Evolutionary conservation across 2,797 vertebrate species (phyloP).

Genomic region (Lepidocolaptes lacrymiger): DNA sequence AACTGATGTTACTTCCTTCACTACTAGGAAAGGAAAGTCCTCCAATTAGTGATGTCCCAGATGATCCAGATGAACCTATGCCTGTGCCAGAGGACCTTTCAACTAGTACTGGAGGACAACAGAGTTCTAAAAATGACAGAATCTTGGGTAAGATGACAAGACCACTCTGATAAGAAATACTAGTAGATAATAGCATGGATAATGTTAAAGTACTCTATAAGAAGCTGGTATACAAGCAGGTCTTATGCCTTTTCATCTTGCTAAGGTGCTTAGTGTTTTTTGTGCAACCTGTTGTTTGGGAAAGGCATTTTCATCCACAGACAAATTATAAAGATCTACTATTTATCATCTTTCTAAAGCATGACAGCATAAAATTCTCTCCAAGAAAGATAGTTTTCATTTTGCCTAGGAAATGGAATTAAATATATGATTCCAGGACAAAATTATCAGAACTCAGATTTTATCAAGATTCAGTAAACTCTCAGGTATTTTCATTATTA

Average conservation of each 20-base stretch:
- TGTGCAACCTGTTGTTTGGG: background rate
- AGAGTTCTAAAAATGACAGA: slow-evolving; percentile 89
- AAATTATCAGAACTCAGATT: background rate
- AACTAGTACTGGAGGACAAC: slow-evolving; percentile 86
- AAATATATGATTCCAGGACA: background rate
- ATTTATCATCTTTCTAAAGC: background rate
- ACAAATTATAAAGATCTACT: background rate
- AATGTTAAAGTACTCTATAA: background rate
- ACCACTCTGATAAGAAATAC: background rate
- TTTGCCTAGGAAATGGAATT: background rate
- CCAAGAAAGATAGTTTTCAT: background rate
- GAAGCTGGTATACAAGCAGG: background rate
- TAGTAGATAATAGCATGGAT: background rate
- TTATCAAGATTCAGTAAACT: background rate
- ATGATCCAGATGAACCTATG: slow-evolving; percentile 95
- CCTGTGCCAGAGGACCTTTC: slow-evolving; percentile 97
- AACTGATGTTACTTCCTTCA: slow-evolving; percentile 4
- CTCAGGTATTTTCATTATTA: background rate
- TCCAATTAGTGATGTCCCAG: slow-evolving; percentile 85
- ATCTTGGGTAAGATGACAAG: slow-evolving; percentile 79
- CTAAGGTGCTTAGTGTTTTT: background rate
- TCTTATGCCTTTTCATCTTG: background rate
- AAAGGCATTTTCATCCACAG: background rate
- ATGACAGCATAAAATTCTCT: background rate
- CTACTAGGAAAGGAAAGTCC: slow-evolving; percentile 90